Percentiles rank a stretch among this genome's conserved stretches.
These are phyloP conservation scores for Pseudomyrmex dendroicus DNA, from an alignment of 1,140 invertebrate species.

Conservation along the genomic window DNA sequence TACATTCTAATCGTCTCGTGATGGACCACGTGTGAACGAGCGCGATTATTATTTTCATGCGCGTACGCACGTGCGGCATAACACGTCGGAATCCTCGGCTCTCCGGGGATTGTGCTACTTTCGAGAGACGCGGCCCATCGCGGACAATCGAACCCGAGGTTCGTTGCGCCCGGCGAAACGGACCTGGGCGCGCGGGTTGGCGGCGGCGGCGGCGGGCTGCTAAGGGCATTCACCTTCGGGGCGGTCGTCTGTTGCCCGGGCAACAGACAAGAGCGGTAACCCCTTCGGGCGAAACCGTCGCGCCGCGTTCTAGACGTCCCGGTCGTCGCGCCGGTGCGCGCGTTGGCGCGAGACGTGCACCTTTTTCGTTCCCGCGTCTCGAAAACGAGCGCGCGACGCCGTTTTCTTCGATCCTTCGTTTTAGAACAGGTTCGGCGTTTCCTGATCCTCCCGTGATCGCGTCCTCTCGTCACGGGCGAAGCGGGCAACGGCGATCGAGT, in stretches of 20 bases:
- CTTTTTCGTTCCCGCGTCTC: constrained; percentile 65
- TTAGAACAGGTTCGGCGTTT: not conserved
- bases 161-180: not conserved
- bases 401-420: too few relatives aligned
- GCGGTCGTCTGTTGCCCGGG: constrained; percentile 72
- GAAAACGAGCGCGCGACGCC: constrained; percentile 43
- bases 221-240: constrained; percentile 72
- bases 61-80: too few relatives aligned
- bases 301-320: constrained; percentile 40
- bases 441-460: too few relatives aligned
- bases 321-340: not conserved
- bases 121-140: not conserved
- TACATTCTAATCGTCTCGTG: too few relatives aligned
- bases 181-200: not conserved
- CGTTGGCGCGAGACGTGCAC: constrained; percentile 6
- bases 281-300: constrained; percentile 63
- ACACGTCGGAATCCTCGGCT: too few relatives aligned
- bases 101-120: too few relatives aligned
- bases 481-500: not conserved
- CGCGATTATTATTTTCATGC: not conserved
- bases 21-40: not conserved
- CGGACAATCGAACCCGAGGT: too few relatives aligned
- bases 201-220: constrained; percentile 12
- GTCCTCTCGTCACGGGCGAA: too few relatives aligned
- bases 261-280: constrained; percentile 74